Conservation (phyloP, 2,113 vertebrate genomes). For the Coptodon rendalli region DNA sequence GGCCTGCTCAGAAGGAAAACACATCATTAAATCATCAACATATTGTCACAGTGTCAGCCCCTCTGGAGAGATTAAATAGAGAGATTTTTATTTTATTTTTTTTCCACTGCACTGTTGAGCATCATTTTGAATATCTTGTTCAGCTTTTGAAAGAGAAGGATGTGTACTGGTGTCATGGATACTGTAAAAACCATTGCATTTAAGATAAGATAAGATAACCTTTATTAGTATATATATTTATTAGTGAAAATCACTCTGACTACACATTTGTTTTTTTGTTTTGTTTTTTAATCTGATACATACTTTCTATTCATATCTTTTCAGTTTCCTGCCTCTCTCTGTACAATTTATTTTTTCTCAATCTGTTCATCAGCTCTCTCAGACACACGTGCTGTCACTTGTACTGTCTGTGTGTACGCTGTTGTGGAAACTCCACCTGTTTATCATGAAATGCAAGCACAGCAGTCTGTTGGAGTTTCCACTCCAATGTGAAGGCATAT, state of each 20-base stretch:
- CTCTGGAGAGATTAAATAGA: background rate
- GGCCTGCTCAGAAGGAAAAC: background rate
- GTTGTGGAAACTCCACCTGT: background rate
- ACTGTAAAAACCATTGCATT: background rate
- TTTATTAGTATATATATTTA: background rate
- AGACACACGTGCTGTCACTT: background rate
- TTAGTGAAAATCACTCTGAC: background rate
- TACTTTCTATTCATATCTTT: no score
- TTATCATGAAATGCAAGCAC: background rate
- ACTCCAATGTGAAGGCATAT: background rate
- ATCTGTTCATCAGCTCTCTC: background rate
- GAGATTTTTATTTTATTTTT: background rate
- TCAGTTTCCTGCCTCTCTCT: no score
- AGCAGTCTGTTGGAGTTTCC: background rate
- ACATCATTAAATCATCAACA: background rate
- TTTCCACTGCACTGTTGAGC: background rate
- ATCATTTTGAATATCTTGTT: background rate
- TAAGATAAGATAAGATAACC: no score
- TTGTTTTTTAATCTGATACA: no score
- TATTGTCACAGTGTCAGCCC: accelerated
- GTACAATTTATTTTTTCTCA: no score
- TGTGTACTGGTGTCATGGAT: background rate
- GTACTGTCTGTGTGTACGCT: background rate
- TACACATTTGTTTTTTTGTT: accelerated
- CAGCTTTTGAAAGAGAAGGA: accelerated